Percentiles rank a stretch among this genome's conserved stretches.
Evolutionary conservation across 2,888 invertebrate genomes (phyloP).

Genomic region (Dascillus cervinus): DNA sequence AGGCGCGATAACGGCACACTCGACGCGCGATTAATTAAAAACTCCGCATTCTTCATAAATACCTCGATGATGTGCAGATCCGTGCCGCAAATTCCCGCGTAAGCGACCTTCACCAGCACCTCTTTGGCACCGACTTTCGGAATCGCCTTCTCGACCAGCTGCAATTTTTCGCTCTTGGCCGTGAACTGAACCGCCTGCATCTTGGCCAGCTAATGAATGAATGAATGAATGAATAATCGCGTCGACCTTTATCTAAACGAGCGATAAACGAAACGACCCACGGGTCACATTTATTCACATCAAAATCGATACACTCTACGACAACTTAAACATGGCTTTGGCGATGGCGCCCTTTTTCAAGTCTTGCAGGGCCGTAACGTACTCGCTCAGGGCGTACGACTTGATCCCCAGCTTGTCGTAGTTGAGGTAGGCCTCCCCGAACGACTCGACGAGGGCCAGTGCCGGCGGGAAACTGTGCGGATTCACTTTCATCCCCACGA

Average conservation of each 20-base stretch:
- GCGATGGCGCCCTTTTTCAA: conserved; percentile 50
- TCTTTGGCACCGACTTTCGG: conserved; percentile 48
- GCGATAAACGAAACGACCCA: too few relatives aligned
- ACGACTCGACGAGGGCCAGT: conserved; percentile 49
- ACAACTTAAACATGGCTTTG: conserved; percentile 55
- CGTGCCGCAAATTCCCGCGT: conserved; percentile 63
- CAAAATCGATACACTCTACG: too few relatives aligned
- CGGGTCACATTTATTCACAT: too few relatives aligned
- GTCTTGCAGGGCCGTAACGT: conserved; percentile 46
- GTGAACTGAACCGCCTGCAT: conserved; percentile 57
- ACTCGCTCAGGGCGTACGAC: conserved; percentile 48
- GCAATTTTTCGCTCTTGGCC: conserved; percentile 40
- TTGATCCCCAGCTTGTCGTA: conserved; percentile 54
- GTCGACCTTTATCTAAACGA: too few relatives aligned
- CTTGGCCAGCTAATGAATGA: too few relatives aligned
- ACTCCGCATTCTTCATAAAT: too few relatives aligned
- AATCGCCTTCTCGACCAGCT: conserved; percentile 41
- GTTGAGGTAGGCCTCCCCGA: too few relatives aligned
- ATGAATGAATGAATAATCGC: too few relatives aligned
- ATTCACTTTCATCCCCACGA: conserved; percentile 60
- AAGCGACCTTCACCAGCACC: conserved; percentile 57
- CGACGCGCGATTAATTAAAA: too few relatives aligned
- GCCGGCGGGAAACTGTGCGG: conserved; percentile 59
- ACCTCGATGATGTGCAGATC: conserved; percentile 66
- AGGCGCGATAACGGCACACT: too few relatives aligned